Evolutionary conservation across 2,797 vertebrate species (phyloP).

Genomic region (Sebastes trivittatus): DNA sequence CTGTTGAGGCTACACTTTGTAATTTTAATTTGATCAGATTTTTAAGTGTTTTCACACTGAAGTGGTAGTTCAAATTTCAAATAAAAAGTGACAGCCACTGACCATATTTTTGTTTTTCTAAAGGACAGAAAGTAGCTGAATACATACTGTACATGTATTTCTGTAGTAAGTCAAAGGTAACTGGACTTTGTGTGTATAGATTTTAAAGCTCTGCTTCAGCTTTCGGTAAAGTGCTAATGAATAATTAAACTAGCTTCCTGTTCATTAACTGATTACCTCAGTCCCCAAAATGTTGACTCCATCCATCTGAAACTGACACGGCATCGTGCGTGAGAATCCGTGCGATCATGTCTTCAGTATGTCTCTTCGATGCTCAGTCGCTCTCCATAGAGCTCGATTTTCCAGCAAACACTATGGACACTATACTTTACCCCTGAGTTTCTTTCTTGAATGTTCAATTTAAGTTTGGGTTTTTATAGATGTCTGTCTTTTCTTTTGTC

Average conservation of each 20-base stretch:
- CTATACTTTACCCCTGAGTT: neutral
- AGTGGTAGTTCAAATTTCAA: no score
- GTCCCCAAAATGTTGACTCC: neutral
- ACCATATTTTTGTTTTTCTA: neutral
- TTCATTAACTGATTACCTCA: slow-evolving; percentile 8
- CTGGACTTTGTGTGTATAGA: neutral
- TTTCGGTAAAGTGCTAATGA: neutral
- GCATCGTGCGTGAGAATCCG: neutral
- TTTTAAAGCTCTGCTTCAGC: neutral
- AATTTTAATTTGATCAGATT: no score
- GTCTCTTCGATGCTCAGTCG: neutral
- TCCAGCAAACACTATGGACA: neutral
- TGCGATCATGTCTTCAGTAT: neutral
- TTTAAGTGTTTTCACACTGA: no score
- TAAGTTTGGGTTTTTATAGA: neutral
- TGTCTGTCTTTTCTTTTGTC: slow-evolving; percentile 4
- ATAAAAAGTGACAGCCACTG: no score
- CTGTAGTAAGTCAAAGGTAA: neutral
- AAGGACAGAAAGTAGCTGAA: neutral
- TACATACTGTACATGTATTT: neutral
- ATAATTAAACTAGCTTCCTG: neutral
- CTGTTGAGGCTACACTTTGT: neutral
- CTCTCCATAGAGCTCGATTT: neutral
- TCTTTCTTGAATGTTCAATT: neutral
- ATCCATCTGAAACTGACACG: slow-evolving; percentile 4